Evolutionary conservation across 2,888 invertebrate species (phyloP), one percentile per base, ranked within the genome.

Genomic region (Latrodectus elegans): DNA sequence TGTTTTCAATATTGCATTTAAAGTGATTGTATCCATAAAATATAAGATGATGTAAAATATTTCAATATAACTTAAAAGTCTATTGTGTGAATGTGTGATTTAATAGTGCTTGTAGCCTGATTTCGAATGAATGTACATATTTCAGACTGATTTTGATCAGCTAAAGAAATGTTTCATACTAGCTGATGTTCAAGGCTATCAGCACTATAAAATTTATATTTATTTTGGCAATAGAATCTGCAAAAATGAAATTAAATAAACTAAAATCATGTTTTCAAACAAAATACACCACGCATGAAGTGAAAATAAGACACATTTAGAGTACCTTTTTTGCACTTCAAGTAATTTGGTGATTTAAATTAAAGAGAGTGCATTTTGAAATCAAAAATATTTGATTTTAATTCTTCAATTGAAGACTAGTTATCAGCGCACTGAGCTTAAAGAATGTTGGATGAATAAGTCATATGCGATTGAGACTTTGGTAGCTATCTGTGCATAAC

Each of bases 401-500:
- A 81, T 80, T 86, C 86, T 86, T 86, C 86, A 86, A 80, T 86
- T 74, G 86, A 86, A 81, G 86, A 86, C 86, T 86, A 86, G 86
- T 79, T 85, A 81, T 80, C 86, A 86, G 86, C 86, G 70, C 86
- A 76, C 65, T 71, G 81, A 86, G 86, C 81, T 87, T 87, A 77
- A 77, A 82, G 87, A 87, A 87, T 81, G 87, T 67, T 87, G 82
- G 77, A 87, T 81, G 75, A 82, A 77, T 75, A 72, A 75, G 87
- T 87, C 67, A 52, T 87, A 78, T 82, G 82, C 87, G 82, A 87
- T 87, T 77, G 82, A 87, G 87, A 82, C 87, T 82, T 87, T 87
- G 81, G 87, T 82, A 82, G 87, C 82, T 87, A 87, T 87, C 87
- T 82, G 87, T 87, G 87, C 87, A 87, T 87, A 87, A 87, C 81